Percentiles rank a stretch among this genome's conserved stretches.
phyloP scores from a whole-genome alignment of 2,797 vertebrate species.

The Trachurus trachurus region DNA sequence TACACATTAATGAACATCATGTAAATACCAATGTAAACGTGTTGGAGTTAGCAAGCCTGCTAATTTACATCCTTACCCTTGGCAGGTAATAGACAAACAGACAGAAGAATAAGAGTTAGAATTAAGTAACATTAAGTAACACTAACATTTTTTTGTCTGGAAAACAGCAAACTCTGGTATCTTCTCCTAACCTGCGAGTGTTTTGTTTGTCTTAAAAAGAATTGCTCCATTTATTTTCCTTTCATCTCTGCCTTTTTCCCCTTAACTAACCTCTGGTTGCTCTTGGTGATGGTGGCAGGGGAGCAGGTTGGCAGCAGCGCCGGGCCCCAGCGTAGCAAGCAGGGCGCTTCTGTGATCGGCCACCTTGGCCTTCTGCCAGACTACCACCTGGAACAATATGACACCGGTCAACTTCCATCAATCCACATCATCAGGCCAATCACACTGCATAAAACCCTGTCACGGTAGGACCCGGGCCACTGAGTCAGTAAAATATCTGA shows the following conservation, averaged over 20 bases:
- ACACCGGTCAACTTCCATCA: constrained; percentile 75
- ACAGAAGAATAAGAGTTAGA: too few species aligned
- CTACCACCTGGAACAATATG: constrained; percentile 90
- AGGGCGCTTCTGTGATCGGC: constrained; percentile 93
- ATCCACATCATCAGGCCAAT: constrained; percentile 68
- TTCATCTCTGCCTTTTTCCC: constrained; percentile 30
- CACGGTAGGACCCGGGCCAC: constrained; percentile 40
- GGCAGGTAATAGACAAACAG: too few species aligned
- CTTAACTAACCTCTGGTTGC: constrained; percentile 91
- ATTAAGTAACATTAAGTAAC: too few species aligned
- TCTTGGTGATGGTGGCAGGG: constrained; percentile 89
- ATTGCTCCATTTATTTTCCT: neutral
- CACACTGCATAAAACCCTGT: constrained; percentile 66
- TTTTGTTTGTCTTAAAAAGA: neutral
- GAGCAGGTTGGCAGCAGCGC: constrained; percentile 89
- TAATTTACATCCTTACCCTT: too few species aligned
- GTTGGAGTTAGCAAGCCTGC: too few species aligned
- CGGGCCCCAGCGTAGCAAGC: constrained; percentile 91
- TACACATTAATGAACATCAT: neutral
- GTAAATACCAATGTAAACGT: too few species aligned
- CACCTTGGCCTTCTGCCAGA: constrained; percentile 95
- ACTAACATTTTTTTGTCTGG: neutral
- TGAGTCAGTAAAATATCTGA: neutral
- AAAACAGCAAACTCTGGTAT: neutral
- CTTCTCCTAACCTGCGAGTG: neutral